phyloP scores from a whole-genome alignment of 1,140 invertebrate species.

The Thalassaphorura encarpata region DNA sequence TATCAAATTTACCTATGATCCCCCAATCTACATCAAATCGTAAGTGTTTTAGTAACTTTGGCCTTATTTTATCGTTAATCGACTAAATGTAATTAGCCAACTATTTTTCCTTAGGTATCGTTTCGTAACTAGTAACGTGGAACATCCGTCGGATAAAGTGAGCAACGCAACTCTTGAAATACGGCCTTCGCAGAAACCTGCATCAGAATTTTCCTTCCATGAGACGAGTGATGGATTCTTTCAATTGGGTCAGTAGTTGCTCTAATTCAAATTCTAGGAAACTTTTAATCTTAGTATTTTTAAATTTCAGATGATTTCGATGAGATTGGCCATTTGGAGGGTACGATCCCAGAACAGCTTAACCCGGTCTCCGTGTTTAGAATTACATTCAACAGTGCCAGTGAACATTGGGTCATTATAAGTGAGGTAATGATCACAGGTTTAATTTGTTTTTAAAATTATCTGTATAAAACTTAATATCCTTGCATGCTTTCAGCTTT shows the following conservation, averaged over 20 bases:
- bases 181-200: slow-evolving; percentile 41
- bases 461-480: too few species aligned
- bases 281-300: slow-evolving; percentile 10
- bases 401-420: slow-evolving; percentile 79
- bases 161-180: slow-evolving; percentile 83
- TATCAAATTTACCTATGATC: slow-evolving; percentile 68
- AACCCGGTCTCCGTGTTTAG: slow-evolving; percentile 60
- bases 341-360: slow-evolving; percentile 51
- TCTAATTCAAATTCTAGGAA: slow-evolving; percentile 10
- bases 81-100: too few species aligned
- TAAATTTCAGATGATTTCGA: slow-evolving; percentile 54
- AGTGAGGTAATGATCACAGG: too few species aligned
- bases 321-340: slow-evolving; percentile 64
- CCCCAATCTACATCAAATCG: slow-evolving; percentile 64
- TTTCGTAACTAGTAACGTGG: slow-evolving; percentile 82
- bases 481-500: too few species aligned
- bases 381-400: slow-evolving; percentile 65
- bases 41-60: slow-evolving; percentile 38
- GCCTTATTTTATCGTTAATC: too few species aligned
- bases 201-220: slow-evolving; percentile 34
- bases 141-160: slow-evolving; percentile 83
- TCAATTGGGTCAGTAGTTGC: slow-evolving; percentile 48
- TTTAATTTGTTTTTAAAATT: too few species aligned
- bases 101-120: slow-evolving; percentile 59
- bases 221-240: slow-evolving; percentile 59